A percentile compares a stretch with the other conserved stretches of the same genome.
Evolutionary conservation across 2,113 vertebrate species (phyloP).

Genomic region (Crocuta crocuta): DNA sequence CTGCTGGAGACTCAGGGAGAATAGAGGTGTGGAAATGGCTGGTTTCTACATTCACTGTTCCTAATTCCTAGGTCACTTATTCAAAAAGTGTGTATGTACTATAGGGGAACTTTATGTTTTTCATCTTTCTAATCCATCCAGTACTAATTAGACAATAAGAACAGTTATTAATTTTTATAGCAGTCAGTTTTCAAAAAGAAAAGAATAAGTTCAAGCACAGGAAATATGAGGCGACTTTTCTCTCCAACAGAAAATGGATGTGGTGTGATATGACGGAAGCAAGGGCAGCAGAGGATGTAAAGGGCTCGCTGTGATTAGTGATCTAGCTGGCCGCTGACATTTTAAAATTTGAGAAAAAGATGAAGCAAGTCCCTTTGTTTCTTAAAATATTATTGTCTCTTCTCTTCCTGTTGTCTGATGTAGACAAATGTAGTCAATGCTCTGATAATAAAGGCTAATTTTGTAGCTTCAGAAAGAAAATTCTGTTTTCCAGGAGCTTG

Average conservation of each 20-base stretch:
- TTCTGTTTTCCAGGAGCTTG: neutral
- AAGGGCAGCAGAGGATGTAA: neutral
- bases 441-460: neutral
- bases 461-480: constrained; percentile 2
- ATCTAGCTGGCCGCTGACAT: neutral
- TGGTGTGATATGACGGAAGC: neutral
- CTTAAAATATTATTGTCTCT: neutral
- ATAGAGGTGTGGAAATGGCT: neutral
- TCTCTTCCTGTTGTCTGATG: neutral
- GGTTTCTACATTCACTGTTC: neutral
- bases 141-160: constrained; percentile 48
- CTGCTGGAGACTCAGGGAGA: neutral
- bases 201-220: neutral
- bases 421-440: neutral
- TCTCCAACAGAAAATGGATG: constrained; percentile 8
- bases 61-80: neutral
- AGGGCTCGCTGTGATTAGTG: neutral
- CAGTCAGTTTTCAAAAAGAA: neutral
- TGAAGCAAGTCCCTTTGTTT: neutral
- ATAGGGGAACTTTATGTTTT: neutral
- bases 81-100: neutral
- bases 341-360: neutral
- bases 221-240: constrained; percentile 12
- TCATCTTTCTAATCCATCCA: neutral
- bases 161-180: neutral